These are phyloP conservation scores for Caenorhabditis japonica DNA, from an alignment of 2,888 invertebrate species.

Conservation along the genomic window DNA sequence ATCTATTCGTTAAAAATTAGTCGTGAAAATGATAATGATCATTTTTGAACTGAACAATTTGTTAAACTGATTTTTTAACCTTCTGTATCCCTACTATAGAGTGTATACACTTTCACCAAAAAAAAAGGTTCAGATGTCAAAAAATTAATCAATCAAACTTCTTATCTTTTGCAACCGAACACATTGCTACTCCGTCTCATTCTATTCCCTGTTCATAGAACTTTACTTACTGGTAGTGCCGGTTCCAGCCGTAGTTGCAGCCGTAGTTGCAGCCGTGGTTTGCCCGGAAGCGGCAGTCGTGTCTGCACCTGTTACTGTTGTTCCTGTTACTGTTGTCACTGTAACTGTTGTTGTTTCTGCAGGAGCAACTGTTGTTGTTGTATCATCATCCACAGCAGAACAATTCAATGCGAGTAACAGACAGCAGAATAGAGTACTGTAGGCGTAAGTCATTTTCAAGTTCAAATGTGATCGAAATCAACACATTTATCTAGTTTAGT, in stretches of 20 bases:
- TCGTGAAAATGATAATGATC: too few relatives aligned
- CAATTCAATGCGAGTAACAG: constrained; percentile 1
- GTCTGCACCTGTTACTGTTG: constrained; percentile 6
- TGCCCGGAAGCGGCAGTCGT: too few relatives aligned
- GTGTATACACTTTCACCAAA: too few relatives aligned
- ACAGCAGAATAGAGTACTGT: neutral
- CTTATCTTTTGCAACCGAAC: too few relatives aligned
- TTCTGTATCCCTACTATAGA: too few relatives aligned
- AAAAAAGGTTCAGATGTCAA: too few relatives aligned
- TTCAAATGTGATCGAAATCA: neutral
- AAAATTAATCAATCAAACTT: too few relatives aligned
- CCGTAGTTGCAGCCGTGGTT: constrained; percentile 8
- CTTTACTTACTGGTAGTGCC: constrained; percentile 28
- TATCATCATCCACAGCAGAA: neutral
- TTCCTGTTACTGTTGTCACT: neutral
- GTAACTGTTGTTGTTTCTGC: neutral
- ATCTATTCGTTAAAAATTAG: too few relatives aligned
- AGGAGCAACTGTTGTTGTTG: neutral
- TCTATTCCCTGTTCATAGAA: too few relatives aligned
- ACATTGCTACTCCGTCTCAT: too few relatives aligned
- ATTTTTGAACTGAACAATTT: too few relatives aligned
- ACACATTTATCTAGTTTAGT: constrained; percentile 8
- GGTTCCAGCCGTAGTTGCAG: neutral
- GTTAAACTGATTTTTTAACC: too few relatives aligned
- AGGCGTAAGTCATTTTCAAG: neutral